A percentile compares a stretch with the other conserved stretches of the same genome.
These are phyloP conservation scores for Rhopalosiphum padi DNA, from an alignment of 1,140 invertebrate genomes.

Conservation along the genomic window DNA sequence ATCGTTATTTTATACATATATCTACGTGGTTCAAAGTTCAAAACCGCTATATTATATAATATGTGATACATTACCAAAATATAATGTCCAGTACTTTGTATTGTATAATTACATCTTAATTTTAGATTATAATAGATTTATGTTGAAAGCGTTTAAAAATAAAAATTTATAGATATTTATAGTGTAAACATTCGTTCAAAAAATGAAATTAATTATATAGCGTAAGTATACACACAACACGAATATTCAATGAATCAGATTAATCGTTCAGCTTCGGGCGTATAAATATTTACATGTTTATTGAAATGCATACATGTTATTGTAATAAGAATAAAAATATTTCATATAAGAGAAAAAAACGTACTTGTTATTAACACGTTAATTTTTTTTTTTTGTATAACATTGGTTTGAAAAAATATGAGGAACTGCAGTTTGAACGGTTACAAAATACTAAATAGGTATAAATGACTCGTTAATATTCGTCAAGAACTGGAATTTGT, in stretches of 20 bases:
- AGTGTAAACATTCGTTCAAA: neutral
- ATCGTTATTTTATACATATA: neutral
- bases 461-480: neutral
- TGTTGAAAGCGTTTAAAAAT: neutral
- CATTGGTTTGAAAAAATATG: no score
- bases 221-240: no score
- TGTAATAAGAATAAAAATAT: neutral
- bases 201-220: neutral
- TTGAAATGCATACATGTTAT: neutral
- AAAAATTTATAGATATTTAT: neutral
- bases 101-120: neutral
- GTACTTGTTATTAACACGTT: neutral
- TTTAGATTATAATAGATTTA: neutral
- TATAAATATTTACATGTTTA: neutral
- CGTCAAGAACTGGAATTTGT: neutral
- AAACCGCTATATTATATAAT: neutral
- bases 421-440: neutral
- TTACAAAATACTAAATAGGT: neutral
- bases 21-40: neutral
- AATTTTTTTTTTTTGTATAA: neutral
- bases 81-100: neutral
- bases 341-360: neutral
- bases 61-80: neutral
- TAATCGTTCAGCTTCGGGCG: no score
- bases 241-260: no score